Base-by-base conservation (phyloP, 2,888 invertebrate genomes). In the Petrolisthes manimaculis region DNA sequence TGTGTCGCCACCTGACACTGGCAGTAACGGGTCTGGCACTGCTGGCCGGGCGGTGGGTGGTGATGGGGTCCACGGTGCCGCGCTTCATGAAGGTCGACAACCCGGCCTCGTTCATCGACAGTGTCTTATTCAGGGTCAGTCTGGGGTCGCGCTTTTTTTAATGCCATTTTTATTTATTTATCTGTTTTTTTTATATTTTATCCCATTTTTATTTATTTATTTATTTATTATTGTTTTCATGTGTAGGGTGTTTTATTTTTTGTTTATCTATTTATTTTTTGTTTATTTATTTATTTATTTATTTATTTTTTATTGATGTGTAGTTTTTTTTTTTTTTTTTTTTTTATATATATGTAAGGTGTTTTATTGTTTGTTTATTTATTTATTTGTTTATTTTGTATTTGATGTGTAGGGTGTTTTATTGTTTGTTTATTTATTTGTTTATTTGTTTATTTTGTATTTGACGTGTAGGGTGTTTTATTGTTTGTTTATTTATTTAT, bases 1-100 rank as follows among this genome's bases (percentile, higher is more conserved):
- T 95, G 6, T 91, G 94, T 86, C 94, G 96, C 91, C 94, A 95
- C 86, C 79, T 93, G 37, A 91, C 94, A 55, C 92, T 96, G 84
- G 83, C 93, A 6, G 75, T 94, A 9, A 93, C 94, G 75, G 94
- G 95, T 78, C 90, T 95, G 56, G 89, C 94, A 14, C 93, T 96
- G 74, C 92, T 97, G 89, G 94, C 94, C 92, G 93, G 94, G 86
- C 94, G 98, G 92, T 95, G 96, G 93, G 94, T 94, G 92, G 93
- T 97, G 79, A 98, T 98, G 96, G 91, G 91, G 9, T 91, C 90
- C 91, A 92, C 88, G 94, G 95, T 86, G 98, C 98, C 12, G 94
- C 94, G 83, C 99, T 99, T 93, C 96, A 97, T 92, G 93, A 94
- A 84, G 95, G 95, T 91, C 91, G 99, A 99, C 93, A 99, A 99